Conservation (phyloP, 2,113 vertebrate species). For the Noctilio leporinus region DNA sequence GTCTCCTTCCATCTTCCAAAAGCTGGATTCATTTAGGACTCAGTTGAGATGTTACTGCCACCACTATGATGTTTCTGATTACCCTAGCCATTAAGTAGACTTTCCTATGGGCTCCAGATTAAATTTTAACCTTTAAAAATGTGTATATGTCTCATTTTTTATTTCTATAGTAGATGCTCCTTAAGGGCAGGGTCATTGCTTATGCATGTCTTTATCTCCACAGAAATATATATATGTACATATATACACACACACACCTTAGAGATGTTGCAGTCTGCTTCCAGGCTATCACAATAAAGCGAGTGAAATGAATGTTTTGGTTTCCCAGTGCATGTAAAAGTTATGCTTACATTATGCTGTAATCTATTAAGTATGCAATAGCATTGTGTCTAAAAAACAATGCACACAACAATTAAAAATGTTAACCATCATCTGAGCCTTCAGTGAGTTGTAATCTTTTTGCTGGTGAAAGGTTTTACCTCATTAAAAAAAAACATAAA, state of each 20-base stretch:
- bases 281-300: background rate
- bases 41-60: background rate
- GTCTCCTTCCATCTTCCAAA: background rate
- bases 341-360: background rate
- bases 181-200: background rate
- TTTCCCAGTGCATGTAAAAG: background rate
- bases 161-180: background rate
- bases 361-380: background rate
- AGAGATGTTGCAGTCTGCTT: background rate
- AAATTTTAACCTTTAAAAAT: background rate
- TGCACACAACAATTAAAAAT: background rate
- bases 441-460: background rate
- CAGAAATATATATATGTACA: background rate
- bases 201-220: background rate
- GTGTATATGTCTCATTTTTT: background rate
- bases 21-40: background rate
- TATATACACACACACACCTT: too few relatives aligned
- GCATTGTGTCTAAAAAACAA: background rate
- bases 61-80: background rate
- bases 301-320: background rate
- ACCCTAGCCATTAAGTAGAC: background rate
- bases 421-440: background rate
- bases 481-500: background rate
- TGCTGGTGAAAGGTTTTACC: background rate
- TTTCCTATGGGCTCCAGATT: background rate